These are phyloP conservation scores for Bombus vancouverensis DNA, from an alignment of 1,140 invertebrate species.

Conservation along the genomic window DNA sequence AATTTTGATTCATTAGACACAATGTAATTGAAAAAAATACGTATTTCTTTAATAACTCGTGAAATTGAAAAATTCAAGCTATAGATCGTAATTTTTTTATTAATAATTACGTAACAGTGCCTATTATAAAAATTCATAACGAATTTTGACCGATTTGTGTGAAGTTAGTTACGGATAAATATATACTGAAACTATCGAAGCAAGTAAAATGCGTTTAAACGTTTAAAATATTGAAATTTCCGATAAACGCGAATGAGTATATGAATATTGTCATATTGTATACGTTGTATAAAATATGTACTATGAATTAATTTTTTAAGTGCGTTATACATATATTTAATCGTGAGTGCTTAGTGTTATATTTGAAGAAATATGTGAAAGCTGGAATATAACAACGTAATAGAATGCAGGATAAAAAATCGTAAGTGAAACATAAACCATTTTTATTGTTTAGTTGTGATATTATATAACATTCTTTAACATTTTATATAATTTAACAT, in stretches of 20 bases:
- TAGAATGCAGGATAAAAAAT: not conserved
- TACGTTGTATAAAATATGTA: not conserved
- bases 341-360: not conserved
- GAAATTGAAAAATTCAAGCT: too few relatives aligned
- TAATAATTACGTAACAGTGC: too few relatives aligned
- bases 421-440: constrained; percentile 1
- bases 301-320: not conserved
- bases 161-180: not conserved
- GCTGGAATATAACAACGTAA: not conserved
- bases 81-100: too few relatives aligned
- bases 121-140: not conserved
- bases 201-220: not conserved
- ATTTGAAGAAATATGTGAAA: not conserved
- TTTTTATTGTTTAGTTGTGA: not conserved
- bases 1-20: too few relatives aligned
- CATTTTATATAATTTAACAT: too few relatives aligned
- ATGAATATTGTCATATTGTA: not conserved
- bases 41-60: too few relatives aligned
- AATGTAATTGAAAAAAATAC: too few relatives aligned
- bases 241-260: not conserved
- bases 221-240: not conserved
- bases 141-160: not conserved
- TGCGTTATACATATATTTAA: not conserved
- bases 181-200: not conserved
- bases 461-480: not conserved